Conservation (phyloP, 2,888 invertebrate species). For the Crematogaster levior region DNA sequence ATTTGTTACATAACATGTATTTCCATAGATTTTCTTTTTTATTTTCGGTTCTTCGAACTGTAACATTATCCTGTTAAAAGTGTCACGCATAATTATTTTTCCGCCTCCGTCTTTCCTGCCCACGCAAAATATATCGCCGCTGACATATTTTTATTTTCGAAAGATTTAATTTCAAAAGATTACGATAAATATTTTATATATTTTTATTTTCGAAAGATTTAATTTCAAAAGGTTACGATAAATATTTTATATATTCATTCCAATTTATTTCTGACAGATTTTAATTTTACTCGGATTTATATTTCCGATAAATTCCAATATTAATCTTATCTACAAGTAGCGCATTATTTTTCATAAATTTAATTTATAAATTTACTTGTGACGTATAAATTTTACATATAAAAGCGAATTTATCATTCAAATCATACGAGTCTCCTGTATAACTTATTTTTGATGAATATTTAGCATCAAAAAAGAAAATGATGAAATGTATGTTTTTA, state of each 20-base stretch:
- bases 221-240: not conserved
- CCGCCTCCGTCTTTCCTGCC: not conserved
- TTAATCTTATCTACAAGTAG: not conserved
- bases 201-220: not conserved
- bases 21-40: not conserved
- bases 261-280: not conserved
- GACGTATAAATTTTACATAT: not conserved
- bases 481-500: not conserved
- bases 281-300: conserved; percentile 4
- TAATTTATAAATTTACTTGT: not conserved
- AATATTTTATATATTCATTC: not conserved
- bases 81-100: not conserved
- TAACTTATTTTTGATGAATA: not conserved
- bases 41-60: not conserved
- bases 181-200: not conserved
- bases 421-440: not conserved
- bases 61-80: not conserved
- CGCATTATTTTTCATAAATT: conserved; percentile 13
- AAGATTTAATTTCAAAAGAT: not conserved
- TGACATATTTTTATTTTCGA: not conserved
- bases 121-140: not conserved
- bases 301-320: not conserved
- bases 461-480: not conserved
- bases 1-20: conserved; percentile 68
- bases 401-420: not conserved